phyloP scores from a whole-genome alignment of 2,888 invertebrate species.

The Napeogenes inachia region DNA sequence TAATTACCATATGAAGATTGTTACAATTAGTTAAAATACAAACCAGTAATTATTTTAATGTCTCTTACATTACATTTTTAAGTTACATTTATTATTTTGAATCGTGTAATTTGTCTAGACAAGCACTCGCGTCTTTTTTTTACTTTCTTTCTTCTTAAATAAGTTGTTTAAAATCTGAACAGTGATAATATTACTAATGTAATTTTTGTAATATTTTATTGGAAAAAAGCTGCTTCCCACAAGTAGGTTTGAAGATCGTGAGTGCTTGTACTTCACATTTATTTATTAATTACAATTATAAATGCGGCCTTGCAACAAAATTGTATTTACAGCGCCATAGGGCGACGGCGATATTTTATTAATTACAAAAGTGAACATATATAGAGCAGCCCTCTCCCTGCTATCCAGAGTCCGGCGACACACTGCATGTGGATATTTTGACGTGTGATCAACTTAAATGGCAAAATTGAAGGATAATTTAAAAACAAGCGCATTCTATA shows the following conservation, averaged over 20 bases:
- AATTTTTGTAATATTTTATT: background rate
- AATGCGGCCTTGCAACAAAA: slow-evolving; percentile 19
- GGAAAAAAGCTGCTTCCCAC: too few relatives aligned
- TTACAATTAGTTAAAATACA: background rate
- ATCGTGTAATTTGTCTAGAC: background rate
- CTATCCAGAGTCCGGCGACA: background rate
- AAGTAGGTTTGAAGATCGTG: too few relatives aligned
- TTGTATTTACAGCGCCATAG: slow-evolving; percentile 35
- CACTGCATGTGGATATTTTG: too few relatives aligned
- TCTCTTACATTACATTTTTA: background rate
- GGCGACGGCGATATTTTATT: slow-evolving; percentile 15
- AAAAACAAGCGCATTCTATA: background rate
- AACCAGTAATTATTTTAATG: background rate
- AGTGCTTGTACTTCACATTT: background rate
- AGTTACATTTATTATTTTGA: background rate
- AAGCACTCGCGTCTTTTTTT: background rate
- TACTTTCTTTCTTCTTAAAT: background rate
- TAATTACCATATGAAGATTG: background rate
- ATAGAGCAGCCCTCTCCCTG: slow-evolving; percentile 1
- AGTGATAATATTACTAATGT: background rate
- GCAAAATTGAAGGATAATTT: background rate
- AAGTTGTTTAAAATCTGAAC: too few relatives aligned
- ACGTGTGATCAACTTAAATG: too few relatives aligned
- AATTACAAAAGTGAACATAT: slow-evolving; percentile 9
- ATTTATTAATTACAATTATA: slow-evolving; percentile 15